Conservation (phyloP, 2,888 invertebrate genomes). For the Chymomyza fuscimana region DNA sequence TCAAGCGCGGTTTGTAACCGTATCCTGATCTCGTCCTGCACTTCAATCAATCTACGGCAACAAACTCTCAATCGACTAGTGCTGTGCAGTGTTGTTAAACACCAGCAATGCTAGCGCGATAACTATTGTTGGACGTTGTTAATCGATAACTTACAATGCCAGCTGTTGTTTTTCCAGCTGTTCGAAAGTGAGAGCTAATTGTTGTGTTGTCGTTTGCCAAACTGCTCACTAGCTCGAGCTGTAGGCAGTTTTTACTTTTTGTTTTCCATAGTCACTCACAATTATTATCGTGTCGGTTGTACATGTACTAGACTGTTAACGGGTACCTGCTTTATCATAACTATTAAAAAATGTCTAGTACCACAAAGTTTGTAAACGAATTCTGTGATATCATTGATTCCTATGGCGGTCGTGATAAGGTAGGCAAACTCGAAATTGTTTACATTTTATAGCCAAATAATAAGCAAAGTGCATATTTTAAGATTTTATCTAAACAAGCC, state of each 20-base stretch:
- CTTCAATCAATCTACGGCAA: constrained; percentile 10
- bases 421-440: constrained; percentile 70
- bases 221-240: constrained; percentile 32
- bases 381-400: constrained; percentile 88
- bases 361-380: constrained; percentile 80
- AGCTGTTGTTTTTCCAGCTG: constrained; percentile 33
- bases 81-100: constrained; percentile 12
- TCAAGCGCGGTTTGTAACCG: constrained; percentile 29
- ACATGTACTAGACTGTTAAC: not conserved
- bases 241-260: constrained; percentile 15
- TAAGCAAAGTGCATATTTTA: not conserved
- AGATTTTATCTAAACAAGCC: not conserved
- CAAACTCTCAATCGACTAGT: constrained; percentile 29
- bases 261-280: not conserved
- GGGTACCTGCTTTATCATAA: not conserved
- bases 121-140: constrained; percentile 9
- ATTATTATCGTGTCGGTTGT: not conserved
- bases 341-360: constrained; percentile 48
- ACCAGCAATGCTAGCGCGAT: constrained; percentile 34
- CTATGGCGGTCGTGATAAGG: constrained; percentile 93
- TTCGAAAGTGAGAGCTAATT: constrained; percentile 30
- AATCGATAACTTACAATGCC: constrained; percentile 9
- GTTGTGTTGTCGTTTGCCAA: constrained; percentile 4
- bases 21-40: constrained; percentile 66
- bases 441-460: not conserved